phyloP scores from a whole-genome alignment of 2,113 vertebrate genomes.

The Prionailurus viverrinus region DNA sequence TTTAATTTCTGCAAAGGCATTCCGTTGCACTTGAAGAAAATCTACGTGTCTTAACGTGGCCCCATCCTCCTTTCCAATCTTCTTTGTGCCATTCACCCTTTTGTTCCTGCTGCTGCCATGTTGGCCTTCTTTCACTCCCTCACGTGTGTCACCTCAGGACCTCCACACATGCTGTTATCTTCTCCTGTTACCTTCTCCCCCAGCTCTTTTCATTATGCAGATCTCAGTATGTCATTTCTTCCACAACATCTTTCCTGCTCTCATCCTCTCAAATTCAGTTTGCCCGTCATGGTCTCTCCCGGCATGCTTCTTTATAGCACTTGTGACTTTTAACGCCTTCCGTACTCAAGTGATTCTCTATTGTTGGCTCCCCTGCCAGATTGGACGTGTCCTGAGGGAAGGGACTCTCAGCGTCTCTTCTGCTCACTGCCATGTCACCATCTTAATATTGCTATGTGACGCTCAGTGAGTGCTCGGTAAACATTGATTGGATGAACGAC shows the following conservation, averaged over 20 bases:
- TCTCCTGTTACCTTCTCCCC: not conserved
- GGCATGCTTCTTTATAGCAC: not conserved
- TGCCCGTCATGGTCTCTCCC: not conserved
- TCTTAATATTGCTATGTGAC: not conserved
- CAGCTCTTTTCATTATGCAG: too few relatives aligned
- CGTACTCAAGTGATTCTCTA: not conserved
- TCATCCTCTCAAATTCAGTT: not conserved
- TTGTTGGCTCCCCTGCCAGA: not conserved
- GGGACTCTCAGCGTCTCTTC: not conserved
- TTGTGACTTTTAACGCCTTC: not conserved
- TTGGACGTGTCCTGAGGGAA: not conserved
- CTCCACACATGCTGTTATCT: not conserved
- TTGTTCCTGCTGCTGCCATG: accelerated
- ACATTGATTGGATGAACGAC: not conserved
- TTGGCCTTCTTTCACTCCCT: not conserved
- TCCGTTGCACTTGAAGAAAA: not conserved
- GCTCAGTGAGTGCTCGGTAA: not conserved
- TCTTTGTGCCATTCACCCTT: not conserved
- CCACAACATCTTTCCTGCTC: not conserved
- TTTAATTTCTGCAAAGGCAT: not conserved
- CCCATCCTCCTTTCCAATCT: not conserved
- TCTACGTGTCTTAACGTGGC: not conserved
- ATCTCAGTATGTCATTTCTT: not conserved
- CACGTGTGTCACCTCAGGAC: accelerated
- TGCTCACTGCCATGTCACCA: not conserved